Conservation (phyloP, 2,113 vertebrate genomes). For the Cynoglossus semilaevis region DNA sequence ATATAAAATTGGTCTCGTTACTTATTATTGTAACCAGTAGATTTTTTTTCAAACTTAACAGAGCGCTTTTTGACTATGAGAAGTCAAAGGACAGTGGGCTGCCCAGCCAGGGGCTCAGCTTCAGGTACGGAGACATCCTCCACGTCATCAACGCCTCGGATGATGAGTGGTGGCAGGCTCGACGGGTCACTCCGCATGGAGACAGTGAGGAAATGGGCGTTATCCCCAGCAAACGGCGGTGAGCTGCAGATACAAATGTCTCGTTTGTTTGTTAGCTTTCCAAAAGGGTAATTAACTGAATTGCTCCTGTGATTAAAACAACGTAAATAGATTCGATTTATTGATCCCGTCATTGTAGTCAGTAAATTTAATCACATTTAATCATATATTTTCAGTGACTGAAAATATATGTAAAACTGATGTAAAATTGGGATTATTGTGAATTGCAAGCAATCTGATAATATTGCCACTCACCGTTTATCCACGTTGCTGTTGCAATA, state of each 20-base stretch:
- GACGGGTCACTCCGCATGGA: slow-evolving; percentile 86
- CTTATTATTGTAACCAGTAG: neutral
- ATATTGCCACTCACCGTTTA: too few species aligned
- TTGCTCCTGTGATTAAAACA: too few species aligned
- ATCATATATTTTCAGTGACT: too few species aligned
- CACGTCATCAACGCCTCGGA: slow-evolving; percentile 96
- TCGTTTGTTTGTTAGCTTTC: neutral
- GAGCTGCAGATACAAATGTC: slow-evolving; percentile 24
- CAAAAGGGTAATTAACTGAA: neutral
- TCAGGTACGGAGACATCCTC: slow-evolving; percentile 93
- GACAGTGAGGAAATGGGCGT: slow-evolving; percentile 98
- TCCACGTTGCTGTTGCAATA: too few species aligned
- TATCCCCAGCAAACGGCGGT: slow-evolving; percentile 96
- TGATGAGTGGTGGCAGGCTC: slow-evolving; percentile 97
- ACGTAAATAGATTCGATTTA: too few species aligned
- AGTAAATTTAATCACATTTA: too few species aligned
- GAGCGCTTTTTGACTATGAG: slow-evolving; percentile 96
- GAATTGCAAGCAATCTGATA: too few species aligned
- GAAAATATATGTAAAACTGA: too few species aligned
- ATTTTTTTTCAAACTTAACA: slow-evolving; percentile 44
- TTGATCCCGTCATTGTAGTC: too few species aligned
- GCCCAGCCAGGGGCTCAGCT: slow-evolving; percentile 96
- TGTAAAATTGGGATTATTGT: too few species aligned
- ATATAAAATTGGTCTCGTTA: neutral
- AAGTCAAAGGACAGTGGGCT: slow-evolving; percentile 94